Conservation (phyloP, 1,140 invertebrate genomes). For the Pogonus chalceus region DNA sequence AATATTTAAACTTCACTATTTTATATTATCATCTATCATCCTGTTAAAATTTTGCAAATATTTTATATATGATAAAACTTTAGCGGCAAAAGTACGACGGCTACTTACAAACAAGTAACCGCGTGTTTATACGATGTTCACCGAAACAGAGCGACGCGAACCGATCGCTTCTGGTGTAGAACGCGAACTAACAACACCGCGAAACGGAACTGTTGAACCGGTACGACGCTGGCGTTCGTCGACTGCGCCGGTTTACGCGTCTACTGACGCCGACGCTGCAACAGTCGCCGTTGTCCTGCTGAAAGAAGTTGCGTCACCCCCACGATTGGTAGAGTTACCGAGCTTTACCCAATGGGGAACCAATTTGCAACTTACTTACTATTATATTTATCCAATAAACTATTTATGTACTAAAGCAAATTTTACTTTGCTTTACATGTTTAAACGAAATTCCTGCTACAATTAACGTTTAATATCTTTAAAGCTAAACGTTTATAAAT, state of each 20-base stretch:
- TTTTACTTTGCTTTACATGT: no score
- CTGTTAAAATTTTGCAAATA: no score
- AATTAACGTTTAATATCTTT: no score
- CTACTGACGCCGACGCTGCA: conserved; percentile 9
- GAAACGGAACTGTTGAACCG: conserved; percentile 6
- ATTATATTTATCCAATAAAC: no score
- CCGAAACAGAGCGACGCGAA: background rate
- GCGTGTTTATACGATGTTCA: background rate
- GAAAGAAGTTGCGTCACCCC: conserved; percentile 10
- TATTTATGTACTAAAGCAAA: no score
- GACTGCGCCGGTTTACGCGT: conserved; percentile 14
- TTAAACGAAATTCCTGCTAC: no score
- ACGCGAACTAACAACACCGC: background rate
- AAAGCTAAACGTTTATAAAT: no score
- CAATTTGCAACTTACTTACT: conserved; percentile 19
- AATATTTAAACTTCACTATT: no score
- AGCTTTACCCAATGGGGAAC: conserved; percentile 20
- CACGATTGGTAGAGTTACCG: conserved; percentile 20
- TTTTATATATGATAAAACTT: no score
- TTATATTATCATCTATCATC: no score
- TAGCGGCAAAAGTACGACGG: no score
- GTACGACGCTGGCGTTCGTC: conserved; percentile 11
- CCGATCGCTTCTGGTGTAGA: background rate
- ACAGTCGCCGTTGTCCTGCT: background rate
- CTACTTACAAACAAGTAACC: no score